Base-by-base conservation (phyloP, 2,888 invertebrate species). In the Buathra laborator region DNA sequence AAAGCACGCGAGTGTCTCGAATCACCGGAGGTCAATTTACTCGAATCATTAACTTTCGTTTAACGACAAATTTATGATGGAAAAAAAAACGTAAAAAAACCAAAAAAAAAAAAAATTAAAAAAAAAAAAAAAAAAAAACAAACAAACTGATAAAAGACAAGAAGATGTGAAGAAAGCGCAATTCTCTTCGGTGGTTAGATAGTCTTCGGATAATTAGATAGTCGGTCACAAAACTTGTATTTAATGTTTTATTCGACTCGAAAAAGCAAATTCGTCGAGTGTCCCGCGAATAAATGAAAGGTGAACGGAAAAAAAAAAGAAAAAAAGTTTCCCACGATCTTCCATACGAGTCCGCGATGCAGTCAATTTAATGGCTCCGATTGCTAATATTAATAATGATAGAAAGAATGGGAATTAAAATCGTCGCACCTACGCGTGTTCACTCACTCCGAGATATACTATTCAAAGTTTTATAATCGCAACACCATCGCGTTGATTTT, bases 1-100 rank as follows among this genome's bases (percentile, higher is more conserved):
- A 81, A 85, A 85, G 78, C 78, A 71, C 84, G 70, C 78, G 81
- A 74, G 74, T 74, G 53, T 81, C 81, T 77, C 62, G 72, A 74
- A 64, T 74, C 84, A 84, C 74, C 74, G 62, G 64, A 81, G 24
- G 77, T 84, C 81, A 84, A 81, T 84, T 81, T 76, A 81, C 59
- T 51, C 66, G 59, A 76, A 67, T 76, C 66, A 37, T 67, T 72
- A 37, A 77, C 68, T 81, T 67, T 75, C 44, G 43, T 43, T 37
- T 19, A 44, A 46, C 46, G 44, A 44, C 37, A 16, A 29, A 53
- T 71, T 71, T 56, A 72, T 66, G 53, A 53, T 51, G 44, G 32
- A 70, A 19, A 70, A 66, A 56, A 59, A 44, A 64, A 46, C 5
- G 0, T 37, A 0, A 9, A 37, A 24, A 24, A 24, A 3, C 24